These are phyloP conservation scores for Lithosia quadra DNA, from an alignment of 2,888 invertebrate species.

Conservation along the genomic window DNA sequence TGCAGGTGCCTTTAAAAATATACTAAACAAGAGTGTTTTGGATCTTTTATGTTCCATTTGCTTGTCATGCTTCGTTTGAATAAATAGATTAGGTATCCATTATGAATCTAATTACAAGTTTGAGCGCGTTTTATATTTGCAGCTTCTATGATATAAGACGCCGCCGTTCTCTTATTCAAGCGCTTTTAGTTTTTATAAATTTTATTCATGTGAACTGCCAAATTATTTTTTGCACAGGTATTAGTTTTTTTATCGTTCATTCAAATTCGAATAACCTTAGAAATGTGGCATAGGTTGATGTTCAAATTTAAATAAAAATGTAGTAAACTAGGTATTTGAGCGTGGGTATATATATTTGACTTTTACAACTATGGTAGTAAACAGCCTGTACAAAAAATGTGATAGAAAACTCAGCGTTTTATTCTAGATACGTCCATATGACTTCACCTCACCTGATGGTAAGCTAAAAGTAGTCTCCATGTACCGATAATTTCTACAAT, in stretches of 20 bases:
- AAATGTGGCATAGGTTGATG: too few relatives aligned
- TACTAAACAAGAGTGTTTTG: conserved; percentile 34
- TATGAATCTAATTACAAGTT: not conserved
- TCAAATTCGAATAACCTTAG: too few relatives aligned
- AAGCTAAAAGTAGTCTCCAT: too few relatives aligned
- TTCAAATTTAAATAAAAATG: too few relatives aligned
- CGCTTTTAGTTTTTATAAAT: not conserved
- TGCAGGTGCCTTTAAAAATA: conserved; percentile 60
- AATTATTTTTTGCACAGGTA: not conserved
- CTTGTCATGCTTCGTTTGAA: conserved; percentile 3
- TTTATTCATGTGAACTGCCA: not conserved
- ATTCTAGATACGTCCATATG: too few relatives aligned
- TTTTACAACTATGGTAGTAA: too few relatives aligned
- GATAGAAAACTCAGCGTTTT: too few relatives aligned
- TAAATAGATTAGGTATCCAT: not conserved
- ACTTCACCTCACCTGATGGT: too few relatives aligned
- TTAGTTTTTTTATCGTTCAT: not conserved
- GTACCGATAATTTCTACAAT: too few relatives aligned
- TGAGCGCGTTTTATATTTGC: not conserved
- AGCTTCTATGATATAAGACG: not conserved
- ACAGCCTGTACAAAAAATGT: too few relatives aligned
- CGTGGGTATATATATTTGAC: too few relatives aligned
- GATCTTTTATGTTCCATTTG: conserved; percentile 17
- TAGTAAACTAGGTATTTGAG: too few relatives aligned
- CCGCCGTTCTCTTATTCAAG: not conserved